phyloP scores from a whole-genome alignment of 2,113 vertebrate species.

The Indicator maculatus region DNA sequence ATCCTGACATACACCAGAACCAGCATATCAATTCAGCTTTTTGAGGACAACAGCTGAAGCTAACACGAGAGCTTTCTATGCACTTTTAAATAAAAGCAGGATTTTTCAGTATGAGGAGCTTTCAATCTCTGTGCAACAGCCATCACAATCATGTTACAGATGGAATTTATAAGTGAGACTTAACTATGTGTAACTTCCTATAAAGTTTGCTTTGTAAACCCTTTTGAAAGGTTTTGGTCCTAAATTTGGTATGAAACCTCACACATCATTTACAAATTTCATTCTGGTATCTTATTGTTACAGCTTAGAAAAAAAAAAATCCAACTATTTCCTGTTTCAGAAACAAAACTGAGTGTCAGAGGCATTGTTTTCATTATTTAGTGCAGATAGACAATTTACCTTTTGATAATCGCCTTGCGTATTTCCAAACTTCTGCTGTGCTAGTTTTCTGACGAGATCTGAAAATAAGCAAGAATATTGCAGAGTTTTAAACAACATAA shows the following conservation, averaged over 20 bases:
- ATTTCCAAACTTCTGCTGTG: constrained; percentile 84
- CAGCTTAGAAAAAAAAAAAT: not conserved
- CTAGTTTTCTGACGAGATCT: constrained; percentile 87
- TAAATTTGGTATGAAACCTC: not conserved
- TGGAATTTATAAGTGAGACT: not conserved
- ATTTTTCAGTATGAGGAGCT: not conserved
- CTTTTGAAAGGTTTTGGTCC: not conserved
- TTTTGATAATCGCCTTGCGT: constrained; percentile 85
- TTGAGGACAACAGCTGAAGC: not conserved
- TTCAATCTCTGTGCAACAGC: not conserved
- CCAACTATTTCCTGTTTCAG: not conserved
- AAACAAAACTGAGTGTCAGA: not conserved
- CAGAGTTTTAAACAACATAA: constrained; percentile 34
- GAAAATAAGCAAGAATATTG: constrained; percentile 69
- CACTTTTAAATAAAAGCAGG: not conserved
- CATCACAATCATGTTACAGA: not conserved
- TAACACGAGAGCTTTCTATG: not conserved
- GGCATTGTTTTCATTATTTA: not conserved
- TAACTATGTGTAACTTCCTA: not conserved
- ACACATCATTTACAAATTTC: not conserved
- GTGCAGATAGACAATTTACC: constrained; percentile 79
- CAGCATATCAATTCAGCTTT: not conserved
- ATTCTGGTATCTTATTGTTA: not conserved
- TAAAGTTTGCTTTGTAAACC: not conserved
- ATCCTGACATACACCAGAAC: not conserved